Conservation (phyloP, 1,140 invertebrate species). For the Drosophila bipectinata region DNA sequence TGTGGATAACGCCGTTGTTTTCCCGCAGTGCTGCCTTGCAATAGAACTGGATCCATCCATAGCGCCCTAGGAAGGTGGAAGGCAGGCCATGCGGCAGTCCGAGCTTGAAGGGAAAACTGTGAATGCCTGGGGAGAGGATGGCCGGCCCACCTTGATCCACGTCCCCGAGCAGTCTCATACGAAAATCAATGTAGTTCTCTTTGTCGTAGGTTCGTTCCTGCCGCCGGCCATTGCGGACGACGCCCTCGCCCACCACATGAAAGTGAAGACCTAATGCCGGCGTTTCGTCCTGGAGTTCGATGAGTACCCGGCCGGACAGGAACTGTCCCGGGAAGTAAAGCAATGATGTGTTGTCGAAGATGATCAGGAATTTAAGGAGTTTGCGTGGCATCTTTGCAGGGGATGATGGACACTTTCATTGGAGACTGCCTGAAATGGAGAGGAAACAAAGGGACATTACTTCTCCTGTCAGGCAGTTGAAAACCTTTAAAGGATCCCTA, state of each 20-base stretch:
- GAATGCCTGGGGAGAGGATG: conserved; percentile 95
- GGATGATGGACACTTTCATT: conserved; percentile 7
- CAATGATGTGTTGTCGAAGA: conserved; percentile 96
- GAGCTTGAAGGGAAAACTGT: conserved; percentile 97
- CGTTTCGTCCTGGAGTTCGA: conserved; percentile 96
- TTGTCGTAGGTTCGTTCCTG: conserved; percentile 94
- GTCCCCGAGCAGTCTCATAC: conserved; percentile 96
- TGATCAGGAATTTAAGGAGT: conserved; percentile 95
- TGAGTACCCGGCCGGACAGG: conserved; percentile 94
- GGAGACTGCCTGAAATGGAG: conserved; percentile 7
- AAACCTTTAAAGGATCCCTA: too few relatives aligned
- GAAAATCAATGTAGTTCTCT: conserved; percentile 98
- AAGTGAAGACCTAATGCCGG: conserved; percentile 95
- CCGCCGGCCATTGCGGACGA: conserved; percentile 90
- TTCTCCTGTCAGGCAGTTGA: not conserved
- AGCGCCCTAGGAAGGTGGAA: conserved; percentile 96
- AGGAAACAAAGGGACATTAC: not conserved
- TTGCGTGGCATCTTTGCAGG: conserved; percentile 90
- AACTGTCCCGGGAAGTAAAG: conserved; percentile 97
- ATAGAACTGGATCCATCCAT: conserved; percentile 98
- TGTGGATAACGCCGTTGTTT: conserved; percentile 95
- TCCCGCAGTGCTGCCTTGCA: conserved; percentile 96
- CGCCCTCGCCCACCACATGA: conserved; percentile 96
- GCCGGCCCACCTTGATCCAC: conserved; percentile 90
- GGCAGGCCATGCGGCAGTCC: conserved; percentile 95